Conservation (phyloP, 2,113 vertebrate genomes). For the Rattus rattus region DNA sequence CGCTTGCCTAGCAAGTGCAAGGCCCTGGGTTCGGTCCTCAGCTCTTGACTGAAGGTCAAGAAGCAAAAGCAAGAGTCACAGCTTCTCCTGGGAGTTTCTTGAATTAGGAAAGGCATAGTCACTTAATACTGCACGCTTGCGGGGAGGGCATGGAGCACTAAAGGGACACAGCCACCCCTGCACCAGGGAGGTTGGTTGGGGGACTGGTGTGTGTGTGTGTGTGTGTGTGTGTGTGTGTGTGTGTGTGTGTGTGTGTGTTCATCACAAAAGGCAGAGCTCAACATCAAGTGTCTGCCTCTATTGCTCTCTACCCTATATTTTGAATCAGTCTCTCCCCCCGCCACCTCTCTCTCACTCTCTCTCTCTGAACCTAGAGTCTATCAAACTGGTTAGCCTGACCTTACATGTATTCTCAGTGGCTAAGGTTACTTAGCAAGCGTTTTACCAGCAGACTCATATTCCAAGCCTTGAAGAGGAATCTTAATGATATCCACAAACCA, state of each 20-base stretch:
- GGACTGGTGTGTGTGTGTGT: too few relatives aligned
- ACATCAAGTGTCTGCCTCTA: neutral
- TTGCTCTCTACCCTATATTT: too few relatives aligned
- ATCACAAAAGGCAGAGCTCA: neutral
- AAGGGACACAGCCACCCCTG: neutral
- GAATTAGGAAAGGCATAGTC: neutral
- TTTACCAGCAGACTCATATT: too few relatives aligned
- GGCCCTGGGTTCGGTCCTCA: too few relatives aligned
- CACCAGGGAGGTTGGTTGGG: neutral
- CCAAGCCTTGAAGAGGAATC: neutral
- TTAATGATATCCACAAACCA: neutral
- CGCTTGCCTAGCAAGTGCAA: too few relatives aligned
- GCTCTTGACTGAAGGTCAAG: too few relatives aligned
- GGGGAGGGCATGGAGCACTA: neutral
- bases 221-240: too few relatives aligned
- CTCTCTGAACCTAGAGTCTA: neutral
- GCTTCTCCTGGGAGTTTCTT: neutral
- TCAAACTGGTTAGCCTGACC: neutral
- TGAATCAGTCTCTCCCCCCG: too few relatives aligned
- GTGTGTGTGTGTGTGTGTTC: neutral
- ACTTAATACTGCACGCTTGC: neutral
- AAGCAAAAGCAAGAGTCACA: neutral
- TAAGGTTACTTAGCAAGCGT: neutral
- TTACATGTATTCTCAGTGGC: neutral
- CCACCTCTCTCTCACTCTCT: too few relatives aligned